Evolutionary conservation across 2,113 vertebrate genomes (phyloP).

Genomic region (Neoarius graeffei): DNA sequence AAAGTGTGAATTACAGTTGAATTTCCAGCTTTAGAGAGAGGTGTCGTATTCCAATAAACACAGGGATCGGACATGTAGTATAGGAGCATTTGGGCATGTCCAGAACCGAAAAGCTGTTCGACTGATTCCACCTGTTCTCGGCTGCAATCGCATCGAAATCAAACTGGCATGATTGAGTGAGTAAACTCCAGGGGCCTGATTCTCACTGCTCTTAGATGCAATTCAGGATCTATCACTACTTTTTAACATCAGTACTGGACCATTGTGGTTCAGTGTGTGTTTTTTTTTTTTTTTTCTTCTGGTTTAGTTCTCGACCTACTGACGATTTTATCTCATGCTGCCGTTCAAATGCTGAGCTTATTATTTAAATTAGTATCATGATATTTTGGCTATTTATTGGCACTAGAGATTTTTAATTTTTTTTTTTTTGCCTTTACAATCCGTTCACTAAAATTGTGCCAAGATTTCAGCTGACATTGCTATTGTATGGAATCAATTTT

Average conservation of each 20-base stretch:
- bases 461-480: too few relatives aligned
- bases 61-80: slow-evolving; percentile 1
- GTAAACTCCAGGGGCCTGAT: slow-evolving; percentile 11
- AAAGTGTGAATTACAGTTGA: not conserved
- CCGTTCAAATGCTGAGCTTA: too few relatives aligned
- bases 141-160: slow-evolving; percentile 33
- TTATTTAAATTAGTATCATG: not conserved
- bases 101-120: not conserved
- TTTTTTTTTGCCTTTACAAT: too few relatives aligned
- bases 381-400: not conserved
- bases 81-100: not conserved
- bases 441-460: not conserved
- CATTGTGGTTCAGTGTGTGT: not conserved
- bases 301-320: not conserved
- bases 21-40: not conserved
- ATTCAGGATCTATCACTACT: not conserved
- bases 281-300: not conserved
- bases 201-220: not conserved
- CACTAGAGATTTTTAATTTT: too few relatives aligned
- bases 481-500: too few relatives aligned
- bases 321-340: not conserved
- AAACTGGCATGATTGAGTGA: slow-evolving; percentile 13
- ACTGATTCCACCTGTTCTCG: too few relatives aligned
- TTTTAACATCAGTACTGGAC: not conserved
- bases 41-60: not conserved